Evolutionary conservation across 2,888 invertebrate species (phyloP).

Genomic region (Dendrolimus pini): DNA sequence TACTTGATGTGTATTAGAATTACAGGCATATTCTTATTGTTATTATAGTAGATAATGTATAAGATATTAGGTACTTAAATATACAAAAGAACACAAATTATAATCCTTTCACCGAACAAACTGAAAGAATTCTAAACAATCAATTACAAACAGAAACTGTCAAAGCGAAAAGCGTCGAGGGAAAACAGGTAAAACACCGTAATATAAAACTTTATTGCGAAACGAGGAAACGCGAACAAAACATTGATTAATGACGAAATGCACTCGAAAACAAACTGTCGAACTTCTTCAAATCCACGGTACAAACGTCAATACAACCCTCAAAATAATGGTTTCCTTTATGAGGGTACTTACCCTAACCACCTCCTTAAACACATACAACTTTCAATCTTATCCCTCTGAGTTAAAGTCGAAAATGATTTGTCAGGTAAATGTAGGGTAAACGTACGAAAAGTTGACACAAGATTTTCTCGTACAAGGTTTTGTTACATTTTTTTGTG

Average conservation of each 20-base stretch:
- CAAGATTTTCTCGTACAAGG: slow-evolving; percentile 51
- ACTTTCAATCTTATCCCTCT: slow-evolving; percentile 13
- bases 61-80: too few relatives aligned
- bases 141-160: slow-evolving; percentile 65
- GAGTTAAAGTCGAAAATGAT: slow-evolving; percentile 13
- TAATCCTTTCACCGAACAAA: slow-evolving; percentile 8
- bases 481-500: slow-evolving; percentile 67
- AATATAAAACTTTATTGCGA: slow-evolving; percentile 44
- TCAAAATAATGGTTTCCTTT: slow-evolving; percentile 75
- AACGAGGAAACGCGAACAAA: slow-evolving; percentile 52
- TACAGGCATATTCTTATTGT: too few relatives aligned
- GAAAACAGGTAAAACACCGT: slow-evolving; percentile 63
- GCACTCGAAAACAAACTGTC: slow-evolving; percentile 77
- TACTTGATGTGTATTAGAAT: too few relatives aligned
- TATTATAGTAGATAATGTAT: too few relatives aligned
- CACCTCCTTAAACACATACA: slow-evolving; percentile 9
- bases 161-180: slow-evolving; percentile 47
- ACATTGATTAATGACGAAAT: slow-evolving; percentile 75
- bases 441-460: slow-evolving; percentile 40
- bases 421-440: slow-evolving; percentile 28
- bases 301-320: slow-evolving; percentile 71
- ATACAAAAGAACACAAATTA: too few relatives aligned
- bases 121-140: slow-evolving; percentile 45
- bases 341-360: slow-evolving; percentile 31
- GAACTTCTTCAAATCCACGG: slow-evolving; percentile 75